Evolutionary conservation across 2,113 vertebrate species (phyloP).

Genomic region (Gnathonemus longibarbis): DNA sequence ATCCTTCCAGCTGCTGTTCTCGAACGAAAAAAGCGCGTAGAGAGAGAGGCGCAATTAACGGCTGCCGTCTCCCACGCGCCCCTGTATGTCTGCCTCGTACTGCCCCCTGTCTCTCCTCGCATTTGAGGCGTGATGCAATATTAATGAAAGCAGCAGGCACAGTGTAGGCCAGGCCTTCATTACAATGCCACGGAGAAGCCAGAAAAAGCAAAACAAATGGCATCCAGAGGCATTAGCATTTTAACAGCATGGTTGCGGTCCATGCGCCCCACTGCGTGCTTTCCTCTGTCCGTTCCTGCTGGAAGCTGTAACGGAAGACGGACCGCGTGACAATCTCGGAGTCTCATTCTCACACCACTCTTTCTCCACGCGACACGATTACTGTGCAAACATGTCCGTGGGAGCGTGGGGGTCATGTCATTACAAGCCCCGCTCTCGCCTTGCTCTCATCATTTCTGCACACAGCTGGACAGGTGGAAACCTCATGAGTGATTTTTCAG

Average conservation of each 20-base stretch:
- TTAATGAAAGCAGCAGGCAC: slow-evolving; percentile 7
- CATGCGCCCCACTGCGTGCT: not conserved
- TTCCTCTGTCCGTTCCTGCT: not conserved
- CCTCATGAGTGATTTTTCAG: not conserved
- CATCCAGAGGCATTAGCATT: slow-evolving; percentile 5
- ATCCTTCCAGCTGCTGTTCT: not conserved
- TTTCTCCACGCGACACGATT: not conserved
- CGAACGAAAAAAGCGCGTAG: not conserved
- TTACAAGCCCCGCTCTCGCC: not conserved
- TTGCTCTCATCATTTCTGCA: not conserved
- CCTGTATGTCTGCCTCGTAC: not conserved
- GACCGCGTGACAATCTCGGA: not conserved
- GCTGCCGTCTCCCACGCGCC: not conserved
- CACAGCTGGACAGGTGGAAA: slow-evolving; percentile 4
- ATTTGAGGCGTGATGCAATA: slow-evolving; percentile 12
- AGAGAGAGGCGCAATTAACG: not conserved
- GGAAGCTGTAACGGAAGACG: not conserved
- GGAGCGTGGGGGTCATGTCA: not conserved
- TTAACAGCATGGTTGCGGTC: not conserved
- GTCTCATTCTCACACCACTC: not conserved
- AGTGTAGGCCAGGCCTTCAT: not conserved
- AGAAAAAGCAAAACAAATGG: slow-evolving; percentile 6
- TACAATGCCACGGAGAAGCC: not conserved
- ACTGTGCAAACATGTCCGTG: not conserved
- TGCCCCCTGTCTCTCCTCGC: not conserved